Evolutionary conservation across 2,797 vertebrate genomes (phyloP).

Genomic region (Thunnus albacares): DNA sequence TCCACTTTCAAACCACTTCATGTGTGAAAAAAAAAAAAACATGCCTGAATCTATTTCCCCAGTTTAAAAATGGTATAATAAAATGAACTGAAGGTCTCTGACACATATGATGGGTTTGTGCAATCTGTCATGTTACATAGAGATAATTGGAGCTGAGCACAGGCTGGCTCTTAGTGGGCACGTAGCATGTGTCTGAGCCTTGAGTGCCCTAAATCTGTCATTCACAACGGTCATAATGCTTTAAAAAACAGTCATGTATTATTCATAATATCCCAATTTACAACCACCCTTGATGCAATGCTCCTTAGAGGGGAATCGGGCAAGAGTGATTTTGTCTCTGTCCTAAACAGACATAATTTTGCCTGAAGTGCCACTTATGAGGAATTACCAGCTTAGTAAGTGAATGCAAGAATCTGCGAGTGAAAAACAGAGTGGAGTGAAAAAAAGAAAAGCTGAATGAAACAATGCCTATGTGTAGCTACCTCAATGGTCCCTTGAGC

Average conservation of each 20-base stretch:
- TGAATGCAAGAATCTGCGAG: constrained; percentile 34
- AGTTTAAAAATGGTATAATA: constrained; percentile 30
- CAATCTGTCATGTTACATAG: constrained; percentile 53
- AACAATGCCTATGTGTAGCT: constrained; percentile 24
- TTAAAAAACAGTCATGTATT: constrained; percentile 65
- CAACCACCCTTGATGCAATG: constrained; percentile 31
- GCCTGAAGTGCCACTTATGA: constrained; percentile 57
- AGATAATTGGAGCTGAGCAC: constrained; percentile 67
- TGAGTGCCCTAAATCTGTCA: constrained; percentile 70
- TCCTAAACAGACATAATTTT: constrained; percentile 47
- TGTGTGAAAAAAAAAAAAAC: constrained; percentile 24
- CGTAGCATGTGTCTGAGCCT: constrained; percentile 26
- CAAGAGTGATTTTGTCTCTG: constrained; percentile 44
- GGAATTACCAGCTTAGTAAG: constrained; percentile 46
- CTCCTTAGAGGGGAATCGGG: constrained; percentile 27
- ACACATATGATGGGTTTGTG: constrained; percentile 41
- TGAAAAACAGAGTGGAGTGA: constrained; percentile 9
- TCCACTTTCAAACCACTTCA: constrained; percentile 58
- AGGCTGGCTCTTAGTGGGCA: constrained; percentile 41
- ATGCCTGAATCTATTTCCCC: constrained; percentile 32
- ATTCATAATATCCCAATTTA: constrained; percentile 63
- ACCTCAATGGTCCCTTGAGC: constrained; percentile 12
- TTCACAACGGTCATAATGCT: constrained; percentile 59
- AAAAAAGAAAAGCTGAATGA: constrained; percentile 48
- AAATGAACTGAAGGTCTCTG: constrained; percentile 49